Base-by-base conservation (phyloP, 2,888 invertebrate genomes). In the Trachelus iudaicus region DNA sequence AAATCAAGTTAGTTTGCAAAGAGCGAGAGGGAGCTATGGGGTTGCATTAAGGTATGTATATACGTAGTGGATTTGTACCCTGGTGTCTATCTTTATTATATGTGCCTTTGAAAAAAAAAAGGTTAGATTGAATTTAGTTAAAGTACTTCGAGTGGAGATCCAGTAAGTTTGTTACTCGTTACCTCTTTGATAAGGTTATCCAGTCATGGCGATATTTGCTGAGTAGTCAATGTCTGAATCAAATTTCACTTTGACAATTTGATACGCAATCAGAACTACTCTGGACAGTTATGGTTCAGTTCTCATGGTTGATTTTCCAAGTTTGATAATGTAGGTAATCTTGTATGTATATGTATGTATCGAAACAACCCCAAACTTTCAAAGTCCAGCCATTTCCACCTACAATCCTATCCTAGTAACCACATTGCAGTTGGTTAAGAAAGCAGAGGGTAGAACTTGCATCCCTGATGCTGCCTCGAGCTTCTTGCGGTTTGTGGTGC, bases 1-100 rank as follows among this genome's bases (percentile, higher is more conserved):
- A 85, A 87, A 88, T 88, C 87, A 85, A 85, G 87, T 88, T 87
- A 88, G 71, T 71, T 71, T 15, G 71, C 71, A 71, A 71, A 71
- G 31, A 33, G 71, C 30, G 71, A 71, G 71, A 31, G 71, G 33
- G 56, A 56, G 56, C 9, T 56, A 23, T 23, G 56, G 56, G 56
- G 56, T 15, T 56, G 23, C 23, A 56, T 6, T 56, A 56, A 23
- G 56, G 56, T 23, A 56, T 56, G 56, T 23, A 23, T 56, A 56
- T 56, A 56, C 56, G 9, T 23, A 2, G 56, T 23, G 9, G 56
- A 23, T 56, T 15, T 56, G 23, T 56, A 56, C 9, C 23, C 56
- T 56, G 56, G 40, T 23, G 6, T 56, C 23, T 23, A 23, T 23
- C 56, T 56, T 56, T 56, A 56, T 56, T 56, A 56, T 56, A 56